Evolutionary conservation across 2,888 invertebrate species (phyloP).

Genomic region (Rhorus exstirpatorius): DNA sequence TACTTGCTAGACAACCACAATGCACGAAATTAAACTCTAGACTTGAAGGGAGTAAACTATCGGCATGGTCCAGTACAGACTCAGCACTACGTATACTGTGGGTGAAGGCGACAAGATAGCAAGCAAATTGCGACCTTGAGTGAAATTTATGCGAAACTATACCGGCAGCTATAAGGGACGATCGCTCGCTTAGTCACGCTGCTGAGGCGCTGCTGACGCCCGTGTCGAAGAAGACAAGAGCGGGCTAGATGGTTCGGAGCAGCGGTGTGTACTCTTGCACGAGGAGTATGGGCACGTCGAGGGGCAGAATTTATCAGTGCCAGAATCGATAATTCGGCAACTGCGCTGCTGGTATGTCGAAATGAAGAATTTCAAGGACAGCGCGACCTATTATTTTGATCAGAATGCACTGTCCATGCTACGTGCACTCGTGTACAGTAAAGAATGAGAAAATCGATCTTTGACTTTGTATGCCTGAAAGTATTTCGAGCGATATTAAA

Average conservation of each 20-base stretch:
- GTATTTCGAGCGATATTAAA: background rate
- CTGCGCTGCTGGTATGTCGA: constrained; percentile 46
- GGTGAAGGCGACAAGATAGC: constrained; percentile 26
- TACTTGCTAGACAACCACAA: too few species aligned
- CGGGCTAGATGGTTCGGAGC: constrained; percentile 27
- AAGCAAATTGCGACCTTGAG: constrained; percentile 66
- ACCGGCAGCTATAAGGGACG: constrained; percentile 26
- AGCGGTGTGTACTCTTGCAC: constrained; percentile 54
- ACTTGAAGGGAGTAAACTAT: constrained; percentile 3
- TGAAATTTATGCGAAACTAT: constrained; percentile 64
- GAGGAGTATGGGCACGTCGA: constrained; percentile 41
- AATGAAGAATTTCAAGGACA: constrained; percentile 50
- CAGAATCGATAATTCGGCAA: constrained; percentile 66
- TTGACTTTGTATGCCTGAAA: background rate
- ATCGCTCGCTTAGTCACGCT: constrained; percentile 18
- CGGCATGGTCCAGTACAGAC: constrained; percentile 29
- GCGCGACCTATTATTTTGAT: constrained; percentile 48
- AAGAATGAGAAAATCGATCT: background rate
- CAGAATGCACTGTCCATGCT: constrained; percentile 1
- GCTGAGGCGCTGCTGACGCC: constrained; percentile 27
- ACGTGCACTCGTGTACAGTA: background rate
- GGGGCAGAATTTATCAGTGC: constrained; percentile 64
- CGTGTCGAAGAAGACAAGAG: constrained; percentile 49
- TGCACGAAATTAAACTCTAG: too few species aligned
- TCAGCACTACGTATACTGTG: constrained; percentile 45